These are phyloP conservation scores for Caenorhabditis sp. DNA, from an alignment of 2,888 invertebrate genomes.

Conservation along the genomic window DNA sequence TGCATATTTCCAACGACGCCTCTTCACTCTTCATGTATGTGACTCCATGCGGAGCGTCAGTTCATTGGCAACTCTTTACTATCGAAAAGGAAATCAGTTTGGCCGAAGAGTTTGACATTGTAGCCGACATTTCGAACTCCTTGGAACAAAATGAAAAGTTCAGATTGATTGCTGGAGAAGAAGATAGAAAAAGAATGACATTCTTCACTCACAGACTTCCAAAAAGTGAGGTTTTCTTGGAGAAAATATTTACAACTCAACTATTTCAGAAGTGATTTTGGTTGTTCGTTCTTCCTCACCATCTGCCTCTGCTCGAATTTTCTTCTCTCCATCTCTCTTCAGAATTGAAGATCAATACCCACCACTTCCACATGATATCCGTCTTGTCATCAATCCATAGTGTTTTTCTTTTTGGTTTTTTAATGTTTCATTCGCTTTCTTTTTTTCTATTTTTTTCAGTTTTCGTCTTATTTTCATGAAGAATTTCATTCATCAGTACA, in stretches of 20 bases:
- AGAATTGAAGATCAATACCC: constrained; percentile 75
- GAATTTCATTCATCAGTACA: too few relatives aligned
- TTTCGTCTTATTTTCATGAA: too few relatives aligned
- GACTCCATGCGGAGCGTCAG: constrained; percentile 75
- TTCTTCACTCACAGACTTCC: constrained; percentile 69
- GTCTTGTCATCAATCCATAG: constrained; percentile 70
- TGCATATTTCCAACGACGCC: constrained; percentile 35
- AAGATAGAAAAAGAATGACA: constrained; percentile 75
- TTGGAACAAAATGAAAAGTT: constrained; percentile 55
- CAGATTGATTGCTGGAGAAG: constrained; percentile 75
- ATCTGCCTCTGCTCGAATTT: constrained; percentile 65
- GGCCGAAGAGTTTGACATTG: constrained; percentile 39
- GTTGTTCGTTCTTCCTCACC: constrained; percentile 46
- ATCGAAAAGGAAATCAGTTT: constrained; percentile 39
- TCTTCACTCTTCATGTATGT: constrained; percentile 69
- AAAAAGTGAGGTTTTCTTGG: constrained; percentile 47
- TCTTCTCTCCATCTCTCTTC: constrained; percentile 67
- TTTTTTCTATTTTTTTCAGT: too few relatives aligned
- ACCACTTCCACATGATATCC: constrained; percentile 73
- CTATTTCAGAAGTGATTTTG: constrained; percentile 53
- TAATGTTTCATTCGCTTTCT: too few relatives aligned
- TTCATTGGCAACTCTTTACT: constrained; percentile 77
- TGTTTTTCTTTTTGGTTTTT: too few relatives aligned
- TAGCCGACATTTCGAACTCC: constrained; percentile 28
- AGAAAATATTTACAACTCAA: neutral